A percentile compares a stretch with the other conserved stretches of the same genome.
These are phyloP conservation scores for Charaxes varanes DNA, from an alignment of 1,140 invertebrate genomes.

Conservation along the genomic window DNA sequence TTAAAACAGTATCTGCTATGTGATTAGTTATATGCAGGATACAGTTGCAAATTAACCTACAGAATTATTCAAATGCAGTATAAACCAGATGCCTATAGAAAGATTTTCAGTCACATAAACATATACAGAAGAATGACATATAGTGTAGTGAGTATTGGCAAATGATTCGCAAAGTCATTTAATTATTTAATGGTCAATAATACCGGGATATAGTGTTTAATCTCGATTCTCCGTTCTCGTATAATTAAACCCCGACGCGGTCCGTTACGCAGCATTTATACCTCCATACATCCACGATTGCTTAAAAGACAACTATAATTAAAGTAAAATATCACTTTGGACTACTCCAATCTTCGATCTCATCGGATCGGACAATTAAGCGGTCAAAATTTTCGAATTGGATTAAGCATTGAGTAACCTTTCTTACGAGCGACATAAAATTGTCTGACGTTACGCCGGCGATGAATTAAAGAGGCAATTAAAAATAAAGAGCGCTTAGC, in stretches of 20 bases:
- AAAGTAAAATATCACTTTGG: slow-evolving; percentile 27
- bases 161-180: slow-evolving; percentile 29
- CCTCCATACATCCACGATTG: slow-evolving; percentile 30
- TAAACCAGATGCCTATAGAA: too few species aligned
- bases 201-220: slow-evolving; percentile 20
- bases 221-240: slow-evolving; percentile 19
- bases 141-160: slow-evolving; percentile 14
- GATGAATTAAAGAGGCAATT: slow-evolving; percentile 43
- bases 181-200: slow-evolving; percentile 32
- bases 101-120: too few species aligned
- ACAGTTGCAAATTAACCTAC: too few species aligned
- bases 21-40: too few species aligned
- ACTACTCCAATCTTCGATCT: slow-evolving; percentile 36
- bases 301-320: slow-evolving; percentile 34
- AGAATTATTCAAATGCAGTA: too few species aligned
- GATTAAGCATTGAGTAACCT: slow-evolving; percentile 42
- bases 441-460: slow-evolving; percentile 35
- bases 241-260: slow-evolving; percentile 29
- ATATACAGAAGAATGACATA: too few species aligned
- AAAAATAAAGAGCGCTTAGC: slow-evolving; percentile 31
- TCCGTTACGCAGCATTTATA: slow-evolving; percentile 33
- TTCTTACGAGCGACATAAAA: slow-evolving; percentile 45
- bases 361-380: slow-evolving; percentile 39
- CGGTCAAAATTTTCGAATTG: slow-evolving; percentile 40
- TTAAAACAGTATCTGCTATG: too few species aligned